Conservation (phyloP, 2,797 vertebrate species). For the Amniataba percoides region DNA sequence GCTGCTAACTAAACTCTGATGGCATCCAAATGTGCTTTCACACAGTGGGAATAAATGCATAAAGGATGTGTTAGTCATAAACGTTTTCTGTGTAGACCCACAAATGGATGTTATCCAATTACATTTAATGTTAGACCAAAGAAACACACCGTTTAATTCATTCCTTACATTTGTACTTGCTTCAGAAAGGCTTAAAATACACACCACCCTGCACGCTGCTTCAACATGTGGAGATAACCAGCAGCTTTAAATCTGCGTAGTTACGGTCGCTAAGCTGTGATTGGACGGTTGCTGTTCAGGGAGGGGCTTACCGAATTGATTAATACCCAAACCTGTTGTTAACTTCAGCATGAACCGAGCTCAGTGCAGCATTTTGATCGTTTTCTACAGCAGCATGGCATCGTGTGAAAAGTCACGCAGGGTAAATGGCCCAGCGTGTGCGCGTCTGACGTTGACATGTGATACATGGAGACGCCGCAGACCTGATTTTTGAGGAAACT, state of each 20-base stretch:
- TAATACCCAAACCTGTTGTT: not conserved
- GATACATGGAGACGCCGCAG: slow-evolving; percentile 52
- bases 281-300: not conserved
- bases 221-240: not conserved
- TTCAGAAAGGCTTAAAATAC: not conserved
- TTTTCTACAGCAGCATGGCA: not conserved
- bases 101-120: not conserved
- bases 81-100: too few relatives aligned
- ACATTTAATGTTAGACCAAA: not conserved
- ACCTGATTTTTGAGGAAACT: slow-evolving; percentile 69
- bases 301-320: not conserved
- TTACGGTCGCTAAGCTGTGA: not conserved
- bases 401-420: slow-evolving; percentile 14
- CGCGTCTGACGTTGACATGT: slow-evolving; percentile 37
- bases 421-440: slow-evolving; percentile 32
- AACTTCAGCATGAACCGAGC: not conserved
- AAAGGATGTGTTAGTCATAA: not conserved
- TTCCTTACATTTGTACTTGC: not conserved
- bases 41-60: slow-evolving; percentile 1
- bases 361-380: not conserved
- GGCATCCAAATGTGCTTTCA: not conserved
- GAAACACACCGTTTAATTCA: not conserved
- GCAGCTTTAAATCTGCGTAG: not conserved
- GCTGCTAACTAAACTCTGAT: not conserved
- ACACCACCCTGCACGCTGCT: not conserved